phyloP scores from a whole-genome alignment of 2,797 vertebrate genomes.

The Rousettus madagascariensis region DNA sequence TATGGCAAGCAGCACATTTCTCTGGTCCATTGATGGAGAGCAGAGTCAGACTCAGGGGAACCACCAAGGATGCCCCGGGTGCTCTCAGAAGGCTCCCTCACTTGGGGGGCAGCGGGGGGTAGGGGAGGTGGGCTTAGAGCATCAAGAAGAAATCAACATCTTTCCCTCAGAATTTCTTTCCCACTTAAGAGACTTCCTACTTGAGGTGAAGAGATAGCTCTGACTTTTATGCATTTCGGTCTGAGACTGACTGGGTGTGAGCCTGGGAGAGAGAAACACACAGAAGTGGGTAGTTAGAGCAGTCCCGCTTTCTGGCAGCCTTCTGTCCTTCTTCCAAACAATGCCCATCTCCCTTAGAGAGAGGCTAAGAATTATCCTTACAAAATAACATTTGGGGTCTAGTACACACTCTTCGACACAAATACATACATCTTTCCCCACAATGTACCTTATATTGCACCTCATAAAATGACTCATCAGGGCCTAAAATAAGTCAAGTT shows the following conservation, averaged over 20 bases:
- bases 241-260: background rate
- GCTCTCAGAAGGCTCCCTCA: background rate
- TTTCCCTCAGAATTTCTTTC: constrained; percentile 31
- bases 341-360: background rate
- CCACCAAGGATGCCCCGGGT: background rate
- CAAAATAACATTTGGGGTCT: background rate
- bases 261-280: background rate
- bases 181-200: background rate
- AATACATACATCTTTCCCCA: background rate
- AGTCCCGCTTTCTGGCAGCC: background rate
- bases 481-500: background rate
- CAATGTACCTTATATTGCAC: background rate
- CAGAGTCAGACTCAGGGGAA: background rate
- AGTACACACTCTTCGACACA: background rate
- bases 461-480: background rate
- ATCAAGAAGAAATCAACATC: constrained; percentile 38
- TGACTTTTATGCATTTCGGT: background rate
- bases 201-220: constrained; percentile 16
- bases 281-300: background rate
- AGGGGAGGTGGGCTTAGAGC: background rate
- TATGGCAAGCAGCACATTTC: background rate
- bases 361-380: background rate
- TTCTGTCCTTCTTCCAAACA: background rate
- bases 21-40: background rate
- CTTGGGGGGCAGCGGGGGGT: no score